Evolutionary conservation across 2,797 vertebrate genomes (phyloP), one percentile per base, ranked within the genome.

Genomic region (Eupleurogrammus muticus): DNA sequence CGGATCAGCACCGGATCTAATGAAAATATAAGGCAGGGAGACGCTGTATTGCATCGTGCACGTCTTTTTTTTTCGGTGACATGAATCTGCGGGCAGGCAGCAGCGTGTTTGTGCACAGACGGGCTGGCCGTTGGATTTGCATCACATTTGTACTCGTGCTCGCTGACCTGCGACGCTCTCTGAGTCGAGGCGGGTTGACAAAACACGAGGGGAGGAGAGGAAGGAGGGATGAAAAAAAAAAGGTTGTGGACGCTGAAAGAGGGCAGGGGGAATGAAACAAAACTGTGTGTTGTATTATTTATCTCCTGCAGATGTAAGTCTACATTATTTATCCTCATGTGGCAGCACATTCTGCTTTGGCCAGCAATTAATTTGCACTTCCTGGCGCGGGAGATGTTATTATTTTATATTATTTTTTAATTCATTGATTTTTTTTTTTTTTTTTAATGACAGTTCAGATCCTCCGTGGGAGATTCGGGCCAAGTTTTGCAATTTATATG

Each of bases 261-360:
- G 21, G 48, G 42, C 35, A 19, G 57, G 68, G 44, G 76, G 21
- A n/a, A 60, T 21, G 68, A 75, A 77, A 88, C 61, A 82, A 75
- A 83, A 58, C n/a, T 70, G 57, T 3, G 14, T 48, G 36, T 10
- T 87, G 52, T 77, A 87, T 84, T 83, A 82, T 89, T 87, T 66
- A 87, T 87, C 61, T 76, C 5, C 73, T 78, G 79, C 70, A 85
- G 66, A 85, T 89, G 81, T 84, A 70, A 53, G 64, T 64, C 63
- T 88, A 53, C 78, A 83, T 88, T 81, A 83, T 88, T 88, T 57
- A 84, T 84, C 63, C 66, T 70, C 46, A 21, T 24, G 74, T n/a
- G 83, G 72, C 48, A 67, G 44, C 50, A 62, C 53, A 38, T 66
- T 64, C 28, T 60, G 64, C 23, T 59, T 55, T 49, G 66, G 38